Percentiles rank a stretch among this genome's conserved stretches.
phyloP scores from a whole-genome alignment of 2,113 vertebrate species.

The Pelmatolapia mariae region DNA sequence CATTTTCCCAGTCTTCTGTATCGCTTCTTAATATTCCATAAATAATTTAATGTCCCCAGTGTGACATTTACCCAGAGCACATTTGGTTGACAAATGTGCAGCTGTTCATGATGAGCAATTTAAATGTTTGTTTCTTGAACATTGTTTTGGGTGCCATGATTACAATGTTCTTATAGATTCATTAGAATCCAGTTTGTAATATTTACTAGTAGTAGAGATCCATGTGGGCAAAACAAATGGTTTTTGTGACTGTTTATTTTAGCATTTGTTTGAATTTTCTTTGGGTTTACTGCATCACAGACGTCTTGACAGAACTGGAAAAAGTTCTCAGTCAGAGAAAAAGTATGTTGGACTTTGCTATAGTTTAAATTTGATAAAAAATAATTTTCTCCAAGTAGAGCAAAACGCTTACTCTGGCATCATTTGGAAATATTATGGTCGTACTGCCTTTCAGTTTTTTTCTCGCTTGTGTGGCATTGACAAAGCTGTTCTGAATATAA shows the following conservation, averaged over 20 bases:
- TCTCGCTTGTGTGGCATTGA: slow-evolving; percentile 8
- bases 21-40: background rate
- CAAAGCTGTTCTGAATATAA: background rate
- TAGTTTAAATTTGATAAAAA: slow-evolving; percentile 17
- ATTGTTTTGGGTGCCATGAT: background rate
- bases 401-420: slow-evolving; percentile 3
- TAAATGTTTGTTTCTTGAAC: background rate
- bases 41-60: background rate
- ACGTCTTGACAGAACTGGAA: background rate
- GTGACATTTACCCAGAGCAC: background rate
- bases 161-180: background rate
- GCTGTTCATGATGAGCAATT: background rate
- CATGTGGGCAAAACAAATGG: background rate
- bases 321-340: background rate
- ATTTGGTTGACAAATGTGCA: background rate
- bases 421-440: background rate
- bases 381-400: slow-evolving; percentile 7
- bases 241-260: slow-evolving; percentile 7
- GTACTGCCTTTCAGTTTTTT: background rate
- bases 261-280: background rate
- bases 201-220: background rate
- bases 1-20: background rate
- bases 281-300: background rate
- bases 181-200: slow-evolving; percentile 10
- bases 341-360: slow-evolving; percentile 12